A percentile compares a stretch with the other conserved stretches of the same genome.
These are phyloP conservation scores for Psilopogon haemacephalus DNA, from an alignment of 2,113 vertebrate species.

Conservation along the genomic window DNA sequence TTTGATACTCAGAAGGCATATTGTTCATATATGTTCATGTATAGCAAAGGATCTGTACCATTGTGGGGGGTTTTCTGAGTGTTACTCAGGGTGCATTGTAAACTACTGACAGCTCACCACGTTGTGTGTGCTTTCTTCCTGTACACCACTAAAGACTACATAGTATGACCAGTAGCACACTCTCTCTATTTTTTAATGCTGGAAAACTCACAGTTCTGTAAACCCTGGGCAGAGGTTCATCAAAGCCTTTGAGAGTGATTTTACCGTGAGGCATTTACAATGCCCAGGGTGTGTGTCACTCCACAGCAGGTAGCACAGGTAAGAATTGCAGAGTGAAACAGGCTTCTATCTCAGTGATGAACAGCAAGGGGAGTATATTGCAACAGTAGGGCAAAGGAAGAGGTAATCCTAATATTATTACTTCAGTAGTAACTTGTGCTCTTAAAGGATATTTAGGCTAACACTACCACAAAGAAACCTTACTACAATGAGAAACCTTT, in stretches of 20 bases:
- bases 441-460: not conserved
- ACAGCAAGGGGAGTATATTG: not conserved
- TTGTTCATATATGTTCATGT: not conserved
- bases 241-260: not conserved
- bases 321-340: not conserved
- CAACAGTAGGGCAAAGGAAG: not conserved
- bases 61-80: not conserved
- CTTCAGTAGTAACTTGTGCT: not conserved
- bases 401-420: not conserved
- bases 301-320: rapidly evolving
- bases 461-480: not conserved
- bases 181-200: not conserved
- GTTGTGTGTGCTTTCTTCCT: not conserved
- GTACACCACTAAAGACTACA: not conserved
- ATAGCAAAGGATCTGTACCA: not conserved
- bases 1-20: not conserved
- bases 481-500: not conserved
- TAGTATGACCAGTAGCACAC: not conserved
- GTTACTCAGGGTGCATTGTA: not conserved
- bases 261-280: not conserved
- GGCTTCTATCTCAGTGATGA: rapidly evolving
- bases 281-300: rapidly evolving
- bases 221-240: not conserved
- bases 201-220: not conserved
- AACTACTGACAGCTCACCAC: not conserved